Evolutionary conservation across 1,140 invertebrate genomes (phyloP), one percentile per base, ranked within the genome.

Genomic region (Planococcus citri): DNA sequence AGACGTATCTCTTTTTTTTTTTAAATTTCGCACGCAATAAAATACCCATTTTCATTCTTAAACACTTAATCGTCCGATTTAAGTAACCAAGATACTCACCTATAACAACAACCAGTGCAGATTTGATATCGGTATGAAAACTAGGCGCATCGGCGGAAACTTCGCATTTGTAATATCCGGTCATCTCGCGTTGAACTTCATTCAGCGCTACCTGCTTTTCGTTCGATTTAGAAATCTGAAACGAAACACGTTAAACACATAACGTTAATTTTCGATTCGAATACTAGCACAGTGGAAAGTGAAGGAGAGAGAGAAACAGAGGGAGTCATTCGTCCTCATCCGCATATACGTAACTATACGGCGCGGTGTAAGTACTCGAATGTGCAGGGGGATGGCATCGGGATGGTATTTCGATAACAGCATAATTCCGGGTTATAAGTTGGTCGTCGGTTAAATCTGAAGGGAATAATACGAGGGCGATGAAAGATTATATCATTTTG

Each of bases 81-180:
- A n/a, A n/a, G n/a, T n/a, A n/a, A n/a, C n/a, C n/a, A n/a, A n/a
- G n/a, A n/a, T n/a, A 71, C 71, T 71, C 27, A 21, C 71, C 68
- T 3, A 68, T 69, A 29, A 71, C 71, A 17, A 69, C 61, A 60
- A 68, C 69, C n/a, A 69, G 37, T 61, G 68, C 69, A 3, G 71
- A 64, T 38, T 69, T 71, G 60, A 83, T 80, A 74, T 71, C 85
- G 0, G 91, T 93, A 75, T 89, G 86, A 78, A 94, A 94, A 27
- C 87, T 88, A 2, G 91, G 90, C 9, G 88, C 88, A 77, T 93
- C 90, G 1, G 88, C 88, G 0, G 89, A 90, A 69, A 92, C 87
- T 79, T 92, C 90, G 78, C 90, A 93, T 72, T 85, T 89, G 78
- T 88, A 91, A 68, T 79, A 78, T 0, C 88, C 88, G 68, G 85